Percentiles rank a stretch among this genome's conserved stretches.
Conservation (phyloP, 2,888 invertebrate species). For the Agonopterix subpropinquella region DNA sequence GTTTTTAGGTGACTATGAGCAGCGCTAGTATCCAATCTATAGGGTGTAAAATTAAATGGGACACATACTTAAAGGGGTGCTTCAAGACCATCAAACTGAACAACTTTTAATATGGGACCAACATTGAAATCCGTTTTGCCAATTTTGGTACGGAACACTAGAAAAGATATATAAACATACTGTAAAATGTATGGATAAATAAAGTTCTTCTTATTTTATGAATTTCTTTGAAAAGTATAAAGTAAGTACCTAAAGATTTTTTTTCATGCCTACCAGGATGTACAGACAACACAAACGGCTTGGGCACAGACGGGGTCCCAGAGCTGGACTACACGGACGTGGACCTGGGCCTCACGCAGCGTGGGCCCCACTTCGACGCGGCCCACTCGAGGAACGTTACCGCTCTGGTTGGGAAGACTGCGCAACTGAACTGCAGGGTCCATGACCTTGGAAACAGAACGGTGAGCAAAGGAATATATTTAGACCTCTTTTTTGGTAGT, state of each 20-base stretch:
- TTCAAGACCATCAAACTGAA: too few relatives aligned
- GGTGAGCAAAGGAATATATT: constrained; percentile 60
- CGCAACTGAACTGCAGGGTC: constrained; percentile 84
- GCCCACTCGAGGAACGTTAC: constrained; percentile 85
- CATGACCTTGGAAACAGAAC: constrained; percentile 86
- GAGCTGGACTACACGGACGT: constrained; percentile 62
- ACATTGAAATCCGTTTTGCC: too few relatives aligned
- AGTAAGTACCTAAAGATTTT: neutral
- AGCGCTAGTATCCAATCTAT: too few relatives aligned
- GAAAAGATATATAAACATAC: too few relatives aligned
- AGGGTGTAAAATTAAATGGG: too few relatives aligned
- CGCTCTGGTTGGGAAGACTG: constrained; percentile 85
- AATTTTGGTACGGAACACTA: too few relatives aligned
- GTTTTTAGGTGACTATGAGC: too few relatives aligned
- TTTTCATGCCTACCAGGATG: constrained; percentile 38
- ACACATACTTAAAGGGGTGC: too few relatives aligned
- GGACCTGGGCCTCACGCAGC: constrained; percentile 59
- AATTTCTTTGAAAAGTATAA: neutral
- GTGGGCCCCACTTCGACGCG: constrained; percentile 83
- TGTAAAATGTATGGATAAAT: neutral
- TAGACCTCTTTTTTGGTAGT: too few relatives aligned
- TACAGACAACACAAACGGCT: constrained; percentile 57
- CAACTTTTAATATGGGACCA: too few relatives aligned
- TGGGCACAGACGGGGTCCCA: constrained; percentile 47
- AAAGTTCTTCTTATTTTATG: neutral